Base-by-base conservation (phyloP, 1,140 invertebrate genomes). In the Zophobas atratus region DNA sequence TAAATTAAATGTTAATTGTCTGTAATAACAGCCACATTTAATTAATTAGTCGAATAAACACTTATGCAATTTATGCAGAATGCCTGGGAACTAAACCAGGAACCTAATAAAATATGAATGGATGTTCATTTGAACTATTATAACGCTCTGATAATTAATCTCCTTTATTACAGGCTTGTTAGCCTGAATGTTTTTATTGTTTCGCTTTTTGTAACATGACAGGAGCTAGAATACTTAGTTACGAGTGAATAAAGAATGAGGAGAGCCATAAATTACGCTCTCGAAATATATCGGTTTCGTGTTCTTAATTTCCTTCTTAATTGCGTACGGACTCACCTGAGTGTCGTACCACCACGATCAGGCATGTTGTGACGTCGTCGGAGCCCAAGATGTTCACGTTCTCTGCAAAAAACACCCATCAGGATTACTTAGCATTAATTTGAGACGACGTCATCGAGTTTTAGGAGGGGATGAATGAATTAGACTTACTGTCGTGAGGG, bases 321-420 rank as follows among this genome's bases (percentile, higher is more conserved):
- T 55, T 1, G 35, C 33, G 35, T 4, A 53, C 3, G 0, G 4
- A 86, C 90, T 91, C 88, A 98, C 96, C 95, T 86, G 96, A 94
- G 91, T 98, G 95, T 86, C 95, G 91, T 39, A 98, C 90, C 70
- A 98, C 92, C 56, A 96, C 93, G 84, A 97, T 96, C 83, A 97
- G 93, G 88, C 96, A 98, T 71, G 96, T 98, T 79, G 97, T 98
- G 80, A 94, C 93, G 89, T 98, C 97, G 86, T 98, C 97, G 77
- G 96, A 95, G 73, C 97, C 97, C 74, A 98, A 90, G 79, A 98
- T 94, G 85, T 88, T 94, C 49, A 97, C 93, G 85, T 96, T 95
- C 89, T 96, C 93, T 95, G 89, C 80, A 91, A 91, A 20, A 20
- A 20, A 20, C 20, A 20, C 20, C 20, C 20, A 20, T 20, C 20